phyloP scores from a whole-genome alignment of 2,888 invertebrate genomes.

The Drosophila mercatorum region DNA sequence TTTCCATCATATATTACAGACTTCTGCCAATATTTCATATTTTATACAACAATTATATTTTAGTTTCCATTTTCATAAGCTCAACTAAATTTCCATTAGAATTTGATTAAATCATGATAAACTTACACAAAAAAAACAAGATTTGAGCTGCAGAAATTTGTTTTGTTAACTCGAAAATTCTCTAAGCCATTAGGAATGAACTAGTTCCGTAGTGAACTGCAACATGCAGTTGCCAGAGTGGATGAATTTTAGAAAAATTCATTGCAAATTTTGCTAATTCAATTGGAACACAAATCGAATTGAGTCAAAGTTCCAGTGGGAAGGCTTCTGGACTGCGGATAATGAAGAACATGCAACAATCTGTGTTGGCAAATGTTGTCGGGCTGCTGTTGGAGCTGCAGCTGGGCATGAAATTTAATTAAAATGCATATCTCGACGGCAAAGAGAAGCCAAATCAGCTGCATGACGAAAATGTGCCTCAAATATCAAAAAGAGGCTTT shows the following conservation, averaged over 20 bases:
- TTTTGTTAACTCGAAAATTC: background rate
- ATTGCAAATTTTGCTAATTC: conserved; percentile 1
- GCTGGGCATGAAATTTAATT: conserved; percentile 68
- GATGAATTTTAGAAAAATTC: background rate
- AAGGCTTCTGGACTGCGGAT: conserved; percentile 8
- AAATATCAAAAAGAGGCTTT: background rate
- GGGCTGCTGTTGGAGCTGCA: conserved; percentile 17
- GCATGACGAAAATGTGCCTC: conserved; percentile 15
- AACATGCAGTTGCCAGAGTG: background rate
- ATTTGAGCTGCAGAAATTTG: background rate
- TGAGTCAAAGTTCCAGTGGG: no score
- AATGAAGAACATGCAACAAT: conserved; percentile 50
- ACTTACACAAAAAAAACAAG: background rate
- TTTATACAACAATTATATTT: background rate
- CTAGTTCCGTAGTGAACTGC: background rate
- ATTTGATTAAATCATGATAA: background rate
- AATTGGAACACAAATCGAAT: conserved; percentile 1
- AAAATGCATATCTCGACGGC: conserved; percentile 53
- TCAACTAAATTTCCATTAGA: background rate
- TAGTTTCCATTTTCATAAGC: background rate
- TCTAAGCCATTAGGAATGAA: background rate
- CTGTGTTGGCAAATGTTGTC: conserved; percentile 5
- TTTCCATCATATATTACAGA: no score
- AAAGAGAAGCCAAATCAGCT: conserved; percentile 6
- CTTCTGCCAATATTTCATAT: background rate